Evolutionary conservation across 2,113 vertebrate genomes (phyloP).

Genomic region (Echinops telfairi): DNA sequence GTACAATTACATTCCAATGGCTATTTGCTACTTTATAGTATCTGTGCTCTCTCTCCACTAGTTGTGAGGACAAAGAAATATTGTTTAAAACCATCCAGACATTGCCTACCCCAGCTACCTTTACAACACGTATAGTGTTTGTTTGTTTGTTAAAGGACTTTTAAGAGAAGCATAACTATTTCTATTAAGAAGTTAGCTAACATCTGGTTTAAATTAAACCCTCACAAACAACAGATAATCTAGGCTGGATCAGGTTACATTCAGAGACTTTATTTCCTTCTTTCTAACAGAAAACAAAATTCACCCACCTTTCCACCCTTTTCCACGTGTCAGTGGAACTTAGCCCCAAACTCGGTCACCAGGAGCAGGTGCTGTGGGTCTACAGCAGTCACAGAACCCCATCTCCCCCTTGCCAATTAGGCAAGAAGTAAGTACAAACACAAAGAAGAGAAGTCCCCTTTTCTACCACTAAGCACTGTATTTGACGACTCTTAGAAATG

Average conservation of each 20-base stretch:
- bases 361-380: not conserved
- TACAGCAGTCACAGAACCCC: not conserved
- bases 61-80: not conserved
- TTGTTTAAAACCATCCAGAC: constrained; percentile 18
- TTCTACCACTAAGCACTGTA: not conserved
- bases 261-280: not conserved
- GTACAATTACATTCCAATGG: constrained; percentile 51
- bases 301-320: not conserved
- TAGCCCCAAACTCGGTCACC: not conserved
- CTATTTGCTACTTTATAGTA: not conserved
- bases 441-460: not conserved
- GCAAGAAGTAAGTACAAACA: not conserved
- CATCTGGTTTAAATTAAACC: constrained; percentile 75
- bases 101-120: not conserved
- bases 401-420: not conserved
- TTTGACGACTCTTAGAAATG: not conserved
- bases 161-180: constrained; percentile 29
- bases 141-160: not conserved
- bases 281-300: constrained; percentile 58
- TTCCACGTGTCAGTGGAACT: not conserved
- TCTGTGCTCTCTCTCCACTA: not conserved
- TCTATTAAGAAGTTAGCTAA: constrained; percentile 59
- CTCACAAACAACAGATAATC: constrained; percentile 52
- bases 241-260: constrained; percentile 57
- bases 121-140: not conserved